A percentile compares a stretch with the other conserved stretches of the same genome.
Conservation (phyloP, 2,888 invertebrate genomes). For the Beris chalybata region DNA sequence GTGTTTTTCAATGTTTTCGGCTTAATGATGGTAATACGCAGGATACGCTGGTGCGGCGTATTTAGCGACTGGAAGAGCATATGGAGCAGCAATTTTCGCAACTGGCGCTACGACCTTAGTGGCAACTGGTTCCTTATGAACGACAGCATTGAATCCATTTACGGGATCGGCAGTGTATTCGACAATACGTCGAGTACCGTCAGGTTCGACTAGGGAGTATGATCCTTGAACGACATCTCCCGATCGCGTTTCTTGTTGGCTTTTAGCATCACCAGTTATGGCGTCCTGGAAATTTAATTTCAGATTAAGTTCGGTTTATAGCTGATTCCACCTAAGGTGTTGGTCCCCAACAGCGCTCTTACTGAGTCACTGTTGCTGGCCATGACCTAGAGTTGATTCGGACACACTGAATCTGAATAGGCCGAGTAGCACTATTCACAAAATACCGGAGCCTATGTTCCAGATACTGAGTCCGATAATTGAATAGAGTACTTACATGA, state of each 20-base stretch:
- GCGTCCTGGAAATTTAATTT: slow-evolving; percentile 47
- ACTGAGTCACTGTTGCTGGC: no score
- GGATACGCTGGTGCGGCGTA: slow-evolving; percentile 40
- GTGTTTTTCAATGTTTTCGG: neutral
- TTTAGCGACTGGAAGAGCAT: slow-evolving; percentile 40
- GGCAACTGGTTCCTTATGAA: slow-evolving; percentile 58
- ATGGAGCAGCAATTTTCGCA: slow-evolving; percentile 44
- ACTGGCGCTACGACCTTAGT: slow-evolving; percentile 53
- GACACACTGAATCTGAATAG: no score
- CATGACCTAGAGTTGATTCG: no score
- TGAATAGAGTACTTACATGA: slow-evolving; percentile 52
- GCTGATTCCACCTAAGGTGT: no score
- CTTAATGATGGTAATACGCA: slow-evolving; percentile 26
- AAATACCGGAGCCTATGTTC: neutral
- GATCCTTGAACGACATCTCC: slow-evolving; percentile 62
- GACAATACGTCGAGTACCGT: slow-evolving; percentile 61
- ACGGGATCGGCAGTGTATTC: slow-evolving; percentile 63
- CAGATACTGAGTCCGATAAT: neutral
- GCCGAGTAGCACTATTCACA: no score
- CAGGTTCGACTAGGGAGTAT: slow-evolving; percentile 61
- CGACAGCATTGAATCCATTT: slow-evolving; percentile 63
- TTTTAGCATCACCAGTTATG: slow-evolving; percentile 61
- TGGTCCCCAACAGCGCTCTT: no score
- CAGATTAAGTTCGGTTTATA: no score
- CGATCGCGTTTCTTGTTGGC: slow-evolving; percentile 59